Conservation (phyloP, 2,113 vertebrate species). For the Pipra filicauda region DNA sequence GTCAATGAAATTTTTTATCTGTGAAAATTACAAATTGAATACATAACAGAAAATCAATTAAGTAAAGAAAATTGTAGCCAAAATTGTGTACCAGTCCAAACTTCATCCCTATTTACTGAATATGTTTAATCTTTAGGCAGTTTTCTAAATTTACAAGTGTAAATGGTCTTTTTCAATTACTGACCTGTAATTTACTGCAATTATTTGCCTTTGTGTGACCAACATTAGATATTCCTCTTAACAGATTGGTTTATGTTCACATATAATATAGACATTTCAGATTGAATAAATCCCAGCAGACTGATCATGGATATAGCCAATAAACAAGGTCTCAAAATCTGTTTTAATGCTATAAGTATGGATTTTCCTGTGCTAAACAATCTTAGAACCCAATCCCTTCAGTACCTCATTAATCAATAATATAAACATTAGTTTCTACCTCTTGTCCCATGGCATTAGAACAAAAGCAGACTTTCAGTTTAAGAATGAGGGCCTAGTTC, state of each 20-base stretch:
- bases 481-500: not conserved
- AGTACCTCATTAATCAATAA: constrained; percentile 47
- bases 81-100: not conserved
- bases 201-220: not conserved
- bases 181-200: not conserved
- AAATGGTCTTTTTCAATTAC: not conserved
- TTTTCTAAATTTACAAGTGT: constrained; percentile 3
- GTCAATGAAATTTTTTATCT: not conserved
- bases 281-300: constrained; percentile 22
- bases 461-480: not conserved
- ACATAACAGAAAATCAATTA: not conserved
- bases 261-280: not conserved
- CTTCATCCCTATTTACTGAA: not conserved
- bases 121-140: not conserved
- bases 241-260: not conserved
- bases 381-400: constrained; percentile 41
- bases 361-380: constrained; percentile 44
- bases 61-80: not conserved
- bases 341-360: constrained; percentile 32
- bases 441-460: not conserved
- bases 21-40: not conserved
- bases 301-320: constrained; percentile 4
- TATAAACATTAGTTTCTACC: constrained; percentile 44
- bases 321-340: constrained; percentile 19
- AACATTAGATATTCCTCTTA: not conserved